Evolutionary conservation across 2,888 invertebrate genomes (phyloP), one percentile per base, ranked within the genome.

Genomic region (Byasa hedistus): DNA sequence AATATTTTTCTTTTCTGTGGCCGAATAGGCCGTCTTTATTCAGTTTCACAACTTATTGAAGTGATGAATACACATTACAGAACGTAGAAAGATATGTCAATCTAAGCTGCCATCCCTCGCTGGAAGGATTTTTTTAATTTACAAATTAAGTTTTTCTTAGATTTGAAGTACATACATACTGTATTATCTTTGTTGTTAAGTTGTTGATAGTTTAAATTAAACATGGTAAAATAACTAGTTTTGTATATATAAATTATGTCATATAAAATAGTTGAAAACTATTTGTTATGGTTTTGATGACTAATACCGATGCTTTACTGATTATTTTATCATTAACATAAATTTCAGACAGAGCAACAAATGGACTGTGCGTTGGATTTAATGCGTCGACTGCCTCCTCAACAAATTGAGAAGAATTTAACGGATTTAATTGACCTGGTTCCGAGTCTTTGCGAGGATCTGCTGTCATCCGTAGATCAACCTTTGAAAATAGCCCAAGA

Each of bases 301-400:
- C 91, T 91, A 91, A 91, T 89, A 78, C 82, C 73, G 75, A 76
- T 76, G 70, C 75, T 68, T 70, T 67, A 72, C 69, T 69, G 72
- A 76, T 76, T 71, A 78, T 70, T 73, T 71, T 76, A 66, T 73
- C 68, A 74, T 73, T 77, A 70, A 69, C 69, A 64, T 68, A 70
- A 71, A 72, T 89, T 88, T 68, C 85, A 98, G 98, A 96, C 96
- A 84, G 98, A 98, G 84, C 96, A 97, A 89, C 98, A 99, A 92
- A 96, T 99, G 94, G 99, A 99, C 92, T 98, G 98, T 93, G 99
- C 99, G 61, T 92, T 99, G 78, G 99, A 99, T 93, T 94, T 99
- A 84, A 99, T 99, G 99, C 94, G 99, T 83, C 95, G 99, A 79
- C 91, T 99, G 85, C 99, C 99, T 75, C 99, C 99, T 74, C 99